Percentiles rank a stretch among this genome's conserved stretches.
Evolutionary conservation across 2,797 vertebrate species (phyloP).

Genomic region (Stomatorhinus walkeri): DNA sequence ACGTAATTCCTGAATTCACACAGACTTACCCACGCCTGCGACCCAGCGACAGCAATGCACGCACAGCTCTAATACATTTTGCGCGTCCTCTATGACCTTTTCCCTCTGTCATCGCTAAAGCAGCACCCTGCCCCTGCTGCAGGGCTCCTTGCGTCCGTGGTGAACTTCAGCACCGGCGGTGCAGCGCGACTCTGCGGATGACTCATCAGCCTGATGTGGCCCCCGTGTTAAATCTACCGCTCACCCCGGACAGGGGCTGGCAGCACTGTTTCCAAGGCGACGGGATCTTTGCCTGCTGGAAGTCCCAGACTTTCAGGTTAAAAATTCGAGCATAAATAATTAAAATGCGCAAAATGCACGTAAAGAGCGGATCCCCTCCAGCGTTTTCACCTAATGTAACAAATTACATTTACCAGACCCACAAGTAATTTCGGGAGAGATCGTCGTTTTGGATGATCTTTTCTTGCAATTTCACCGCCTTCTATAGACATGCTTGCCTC

Average conservation of each 20-base stretch:
- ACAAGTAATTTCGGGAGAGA: not conserved
- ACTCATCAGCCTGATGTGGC: conserved; percentile 4
- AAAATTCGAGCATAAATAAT: not conserved
- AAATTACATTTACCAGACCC: not conserved
- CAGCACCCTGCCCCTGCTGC: not conserved
- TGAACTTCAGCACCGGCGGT: not conserved
- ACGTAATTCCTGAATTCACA: not conserved
- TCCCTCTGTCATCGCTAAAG: not conserved
- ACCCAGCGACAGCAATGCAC: not conserved
- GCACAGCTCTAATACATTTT: not conserved
- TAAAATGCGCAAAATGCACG: not conserved
- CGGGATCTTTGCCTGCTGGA: conserved; percentile 3
- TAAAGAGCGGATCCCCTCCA: not conserved
- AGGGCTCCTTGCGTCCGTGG: not conserved
- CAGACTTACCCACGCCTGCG: not conserved
- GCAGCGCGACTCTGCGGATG: not conserved
- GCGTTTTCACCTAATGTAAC: not conserved
- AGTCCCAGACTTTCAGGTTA: not conserved
- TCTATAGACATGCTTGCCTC: not conserved
- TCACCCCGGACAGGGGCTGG: conserved; percentile 1
- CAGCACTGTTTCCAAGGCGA: conserved; percentile 13
- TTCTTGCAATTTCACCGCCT: not conserved
- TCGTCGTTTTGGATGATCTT: not conserved
- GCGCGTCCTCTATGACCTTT: not conserved
- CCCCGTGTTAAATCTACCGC: not conserved